These are phyloP conservation scores for Pteruthius melanotis DNA, from an alignment of 2,113 vertebrate species.

Conservation along the genomic window DNA sequence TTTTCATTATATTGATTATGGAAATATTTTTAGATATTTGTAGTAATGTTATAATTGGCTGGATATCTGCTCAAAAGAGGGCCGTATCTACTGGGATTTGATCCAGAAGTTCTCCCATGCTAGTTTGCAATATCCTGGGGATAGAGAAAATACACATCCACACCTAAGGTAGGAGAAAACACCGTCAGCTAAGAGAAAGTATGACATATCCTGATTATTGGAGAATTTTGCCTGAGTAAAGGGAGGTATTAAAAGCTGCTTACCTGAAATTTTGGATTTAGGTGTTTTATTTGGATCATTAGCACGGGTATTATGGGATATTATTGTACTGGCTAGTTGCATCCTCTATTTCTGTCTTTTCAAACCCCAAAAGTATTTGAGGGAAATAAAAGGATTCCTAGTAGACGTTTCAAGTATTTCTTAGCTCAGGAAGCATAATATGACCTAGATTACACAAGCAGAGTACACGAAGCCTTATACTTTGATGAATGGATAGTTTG, in stretches of 20 bases:
- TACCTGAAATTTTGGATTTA: neutral
- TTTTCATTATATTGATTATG: neutral
- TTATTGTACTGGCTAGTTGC: neutral
- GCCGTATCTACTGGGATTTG: fast-evolving
- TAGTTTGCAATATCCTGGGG: neutral
- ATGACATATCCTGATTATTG: neutral
- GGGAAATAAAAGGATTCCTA: neutral
- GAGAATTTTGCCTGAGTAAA: neutral
- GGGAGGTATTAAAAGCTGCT: neutral
- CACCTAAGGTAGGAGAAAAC: neutral
- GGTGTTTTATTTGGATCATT: neutral
- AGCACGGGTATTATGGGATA: neutral
- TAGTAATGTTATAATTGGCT: neutral
- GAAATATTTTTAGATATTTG: neutral
- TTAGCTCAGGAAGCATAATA: neutral
- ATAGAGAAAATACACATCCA: neutral
- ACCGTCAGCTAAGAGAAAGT: neutral
- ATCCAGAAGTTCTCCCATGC: neutral
- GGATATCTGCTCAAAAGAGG: neutral
- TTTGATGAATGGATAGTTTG: neutral
- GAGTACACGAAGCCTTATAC: neutral
- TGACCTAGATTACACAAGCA: neutral
- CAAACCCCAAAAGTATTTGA: neutral
- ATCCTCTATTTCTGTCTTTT: neutral
- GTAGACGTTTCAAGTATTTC: neutral